These are phyloP conservation scores for Dendrolimus houi DNA, from an alignment of 2,888 invertebrate genomes.

Conservation along the genomic window DNA sequence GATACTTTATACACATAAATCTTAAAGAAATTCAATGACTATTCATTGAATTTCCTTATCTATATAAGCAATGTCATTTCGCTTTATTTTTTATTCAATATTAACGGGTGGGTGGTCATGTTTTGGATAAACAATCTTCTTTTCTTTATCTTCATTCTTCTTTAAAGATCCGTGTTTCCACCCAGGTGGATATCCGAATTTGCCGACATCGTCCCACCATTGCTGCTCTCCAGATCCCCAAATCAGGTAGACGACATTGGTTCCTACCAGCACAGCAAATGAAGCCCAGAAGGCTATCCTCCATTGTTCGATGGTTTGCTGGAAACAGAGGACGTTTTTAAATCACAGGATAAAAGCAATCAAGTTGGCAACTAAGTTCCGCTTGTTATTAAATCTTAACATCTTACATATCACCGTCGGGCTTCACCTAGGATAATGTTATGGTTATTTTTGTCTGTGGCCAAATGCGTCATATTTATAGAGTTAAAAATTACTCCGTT, in stretches of 20 bases:
- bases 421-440: too few species aligned
- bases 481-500: too few species aligned
- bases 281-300: slow-evolving; percentile 87
- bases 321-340: slow-evolving; percentile 22
- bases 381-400: too few species aligned
- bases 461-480: too few species aligned
- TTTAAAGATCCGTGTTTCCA: slow-evolving; percentile 59
- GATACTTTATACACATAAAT: too few species aligned
- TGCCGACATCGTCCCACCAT: slow-evolving; percentile 83
- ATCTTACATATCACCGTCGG: too few species aligned
- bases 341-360: slow-evolving; percentile 3
- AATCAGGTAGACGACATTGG: slow-evolving; percentile 81
- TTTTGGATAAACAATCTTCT: slow-evolving; percentile 52
- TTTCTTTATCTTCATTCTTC: slow-evolving; percentile 34
- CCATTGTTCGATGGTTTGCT: slow-evolving; percentile 83
- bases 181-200: slow-evolving; percentile 50
- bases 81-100: slow-evolving; percentile 20
- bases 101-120: slow-evolving; percentile 58
- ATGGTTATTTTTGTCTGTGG: too few species aligned
- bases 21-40: too few species aligned
- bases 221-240: slow-evolving; percentile 87
- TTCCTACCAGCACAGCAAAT: slow-evolving; percentile 78
- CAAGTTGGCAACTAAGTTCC: too few species aligned
- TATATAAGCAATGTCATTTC: too few species aligned
- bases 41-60: too few species aligned